Conservation (phyloP, 1,140 invertebrate genomes). For the Globodera ellingtonae region DNA sequence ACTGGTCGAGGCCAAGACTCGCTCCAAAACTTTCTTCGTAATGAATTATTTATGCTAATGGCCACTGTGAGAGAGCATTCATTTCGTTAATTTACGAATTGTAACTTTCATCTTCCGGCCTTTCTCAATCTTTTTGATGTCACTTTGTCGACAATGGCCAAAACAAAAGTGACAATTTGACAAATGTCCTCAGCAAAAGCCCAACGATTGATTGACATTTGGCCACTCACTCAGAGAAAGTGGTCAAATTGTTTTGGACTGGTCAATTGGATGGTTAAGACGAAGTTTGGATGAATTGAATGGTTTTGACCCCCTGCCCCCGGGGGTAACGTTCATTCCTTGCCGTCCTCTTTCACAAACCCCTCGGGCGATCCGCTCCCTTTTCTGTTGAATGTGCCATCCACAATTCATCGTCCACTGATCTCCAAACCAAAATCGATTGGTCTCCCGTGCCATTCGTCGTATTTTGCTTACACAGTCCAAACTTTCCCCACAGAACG, state of each 20-base stretch:
- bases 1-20: too few relatives aligned
- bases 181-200: slow-evolving; percentile 1
- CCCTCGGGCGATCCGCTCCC: not conserved
- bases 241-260: not conserved
- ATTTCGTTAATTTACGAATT: not conserved
- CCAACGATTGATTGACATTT: not conserved
- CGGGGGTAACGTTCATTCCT: too few relatives aligned
- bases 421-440: slow-evolving; percentile 56
- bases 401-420: slow-evolving; percentile 47
- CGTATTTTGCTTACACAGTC: slow-evolving; percentile 49
- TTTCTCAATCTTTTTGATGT: not conserved
- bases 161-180: slow-evolving; percentile 12
- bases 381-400: slow-evolving; percentile 11
- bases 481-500: slow-evolving; percentile 41
- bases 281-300: not conserved
- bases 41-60: too few relatives aligned
- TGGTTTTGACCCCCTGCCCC: too few relatives aligned
- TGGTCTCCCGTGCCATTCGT: slow-evolving; percentile 43
- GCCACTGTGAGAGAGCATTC: too few relatives aligned
- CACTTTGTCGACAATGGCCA: not conserved
- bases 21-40: too few relatives aligned
- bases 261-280: not conserved
- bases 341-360: slow-evolving; percentile 1
- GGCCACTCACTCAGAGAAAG: not conserved
- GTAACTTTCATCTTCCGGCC: not conserved